Base-by-base conservation (phyloP, 2,888 invertebrate species). In the Cetonia aurata region DNA sequence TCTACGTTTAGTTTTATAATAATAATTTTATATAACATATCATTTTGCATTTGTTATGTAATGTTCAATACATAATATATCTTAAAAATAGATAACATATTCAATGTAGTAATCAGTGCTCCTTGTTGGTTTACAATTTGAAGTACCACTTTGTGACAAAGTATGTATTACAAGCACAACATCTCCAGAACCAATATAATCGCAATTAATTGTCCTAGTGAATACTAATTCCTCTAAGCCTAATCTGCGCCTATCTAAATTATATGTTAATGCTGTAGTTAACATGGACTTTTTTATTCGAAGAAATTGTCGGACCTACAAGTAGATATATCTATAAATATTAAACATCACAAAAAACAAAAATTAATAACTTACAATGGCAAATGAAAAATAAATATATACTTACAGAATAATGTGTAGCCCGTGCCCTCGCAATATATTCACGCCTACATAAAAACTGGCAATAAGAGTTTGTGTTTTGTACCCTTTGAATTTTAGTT, bases 391-490 rank as follows among this genome's bases (percentile, higher is more conserved):
- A 8, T 53, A 31, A 19, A 25, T 37, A 3, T 13, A 9, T 19
- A 53, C 53, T 53, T 67, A 67, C 67, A 31, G 44, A 37, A 42
- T 67, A 67, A 42, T 53, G 41, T n/a, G 13, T 15, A 13, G 12
- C 53, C 0, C 25, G n/a, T 41, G 13, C 8, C 42, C 46, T 12
- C 25, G 33, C 44, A 25, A 53, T 17, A 8, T 42, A 67, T 42
- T 67, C 55, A 2, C 13, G 55, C 10, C 67, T 53, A n/a, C 53
- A 53, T 17, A 67, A 8, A 33, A 69, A 69, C 12, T 60, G 57
- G n/a, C 69, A 56, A 37, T 69, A 69, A 42, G 50, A 59, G 13
- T 60, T 57, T 19, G 37, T 37, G 19, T 69, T 69, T 19, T 69
- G 69, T 6, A 69, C 59, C 52, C 69, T 9, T 19, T n/a, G 1